Evolutionary conservation across 2,888 invertebrate species (phyloP).

Genomic region (Acheta domesticus): DNA sequence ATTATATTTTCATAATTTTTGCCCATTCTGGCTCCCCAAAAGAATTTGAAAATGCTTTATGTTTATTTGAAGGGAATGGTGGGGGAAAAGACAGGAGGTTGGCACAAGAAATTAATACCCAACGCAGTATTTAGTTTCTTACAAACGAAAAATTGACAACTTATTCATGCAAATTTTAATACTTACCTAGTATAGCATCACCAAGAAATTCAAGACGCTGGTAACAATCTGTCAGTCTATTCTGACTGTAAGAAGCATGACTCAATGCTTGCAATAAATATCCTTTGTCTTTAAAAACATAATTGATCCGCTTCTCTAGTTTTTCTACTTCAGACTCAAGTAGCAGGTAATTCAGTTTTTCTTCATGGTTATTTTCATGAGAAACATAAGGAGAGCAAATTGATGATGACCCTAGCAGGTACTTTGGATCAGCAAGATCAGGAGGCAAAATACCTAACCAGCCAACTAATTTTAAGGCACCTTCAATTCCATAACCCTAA

Average conservation of each 20-base stretch:
- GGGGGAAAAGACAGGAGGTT: no score
- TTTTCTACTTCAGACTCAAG: constrained; percentile 41
- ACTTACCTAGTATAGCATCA: constrained; percentile 73
- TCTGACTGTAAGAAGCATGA: constrained; percentile 82
- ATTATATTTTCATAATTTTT: no score
- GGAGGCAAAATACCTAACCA: constrained; percentile 63
- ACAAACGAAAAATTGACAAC: no score
- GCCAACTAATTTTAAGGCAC: constrained; percentile 57
- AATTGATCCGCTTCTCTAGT: constrained; percentile 64
- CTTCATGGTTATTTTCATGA: not conserved
- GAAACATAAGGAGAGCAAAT: constrained; percentile 42
- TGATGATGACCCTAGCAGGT: constrained; percentile 41
- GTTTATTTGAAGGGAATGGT: no score
- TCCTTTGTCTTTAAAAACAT: constrained; percentile 75
- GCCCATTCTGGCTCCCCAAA: no score
- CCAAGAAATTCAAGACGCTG: constrained; percentile 89
- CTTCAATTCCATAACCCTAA: constrained; percentile 53
- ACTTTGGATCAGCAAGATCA: constrained; percentile 41
- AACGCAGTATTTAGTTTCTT: no score
- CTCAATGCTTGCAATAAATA: constrained; percentile 88
- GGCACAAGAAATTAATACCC: no score
- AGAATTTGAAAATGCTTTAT: no score
- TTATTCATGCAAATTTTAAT: not conserved
- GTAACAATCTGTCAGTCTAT: constrained; percentile 82
- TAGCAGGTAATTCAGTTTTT: not conserved